Conservation (phyloP, 1,140 invertebrate genomes). For the Zophobas morio region DNA sequence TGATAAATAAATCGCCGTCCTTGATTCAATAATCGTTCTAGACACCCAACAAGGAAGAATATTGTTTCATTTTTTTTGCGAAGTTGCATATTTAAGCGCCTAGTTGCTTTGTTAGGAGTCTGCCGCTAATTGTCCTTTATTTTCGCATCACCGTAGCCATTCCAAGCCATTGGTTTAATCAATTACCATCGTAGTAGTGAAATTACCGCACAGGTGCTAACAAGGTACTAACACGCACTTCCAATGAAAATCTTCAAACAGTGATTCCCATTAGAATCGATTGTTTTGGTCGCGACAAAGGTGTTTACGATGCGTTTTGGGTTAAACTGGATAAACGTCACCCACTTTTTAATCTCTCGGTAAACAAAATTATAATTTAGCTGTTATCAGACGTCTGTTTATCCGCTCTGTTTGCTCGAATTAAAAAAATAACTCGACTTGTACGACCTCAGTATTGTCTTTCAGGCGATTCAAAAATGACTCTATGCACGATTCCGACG, state of each 20-base stretch:
- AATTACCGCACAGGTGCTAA: constrained; percentile 11
- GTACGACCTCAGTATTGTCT: constrained; percentile 22
- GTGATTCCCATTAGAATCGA: constrained; percentile 16
- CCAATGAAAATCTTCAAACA: not conserved
- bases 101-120: constrained; percentile 26
- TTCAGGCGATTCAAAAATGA: constrained; percentile 74
- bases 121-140: constrained; percentile 32
- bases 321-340: constrained; percentile 4
- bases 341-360: constrained; percentile 13
- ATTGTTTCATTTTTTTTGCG: constrained; percentile 40
- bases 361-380: constrained; percentile 20
- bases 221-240: constrained; percentile 20
- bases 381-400: constrained; percentile 21
- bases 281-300: not conserved
- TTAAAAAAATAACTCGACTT: constrained; percentile 22
- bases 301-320: constrained; percentile 2
- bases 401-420: not conserved
- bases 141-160: constrained; percentile 4
- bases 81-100: constrained; percentile 32
- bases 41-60: constrained; percentile 17
- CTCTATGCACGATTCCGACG: constrained; percentile 76
- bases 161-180: constrained; percentile 10
- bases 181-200: constrained; percentile 16
- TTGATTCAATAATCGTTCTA: constrained; percentile 10
- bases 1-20: constrained; percentile 20